Evolutionary conservation across 2,113 vertebrate genomes (phyloP).

Genomic region (Plectropomus leopardus): DNA sequence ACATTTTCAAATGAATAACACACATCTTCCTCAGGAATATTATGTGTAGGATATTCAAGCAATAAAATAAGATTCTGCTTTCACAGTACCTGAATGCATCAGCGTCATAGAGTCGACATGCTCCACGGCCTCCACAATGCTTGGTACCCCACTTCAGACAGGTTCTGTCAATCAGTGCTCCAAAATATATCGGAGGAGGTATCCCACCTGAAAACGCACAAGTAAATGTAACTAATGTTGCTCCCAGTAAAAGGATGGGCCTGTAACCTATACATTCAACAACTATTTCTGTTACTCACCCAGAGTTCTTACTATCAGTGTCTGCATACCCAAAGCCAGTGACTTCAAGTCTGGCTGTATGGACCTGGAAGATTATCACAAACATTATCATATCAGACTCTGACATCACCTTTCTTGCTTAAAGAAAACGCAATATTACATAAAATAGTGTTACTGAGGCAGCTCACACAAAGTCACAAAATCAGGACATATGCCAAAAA

Average conservation of each 20-base stretch:
- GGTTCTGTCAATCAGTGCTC: conserved; percentile 91
- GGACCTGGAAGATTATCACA: conserved; percentile 81
- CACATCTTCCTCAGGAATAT: background rate
- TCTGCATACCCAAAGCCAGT: conserved; percentile 90
- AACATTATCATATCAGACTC: background rate
- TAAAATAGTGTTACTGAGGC: background rate
- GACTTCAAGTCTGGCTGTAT: conserved; percentile 91
- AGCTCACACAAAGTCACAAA: background rate
- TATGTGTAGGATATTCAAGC: background rate
- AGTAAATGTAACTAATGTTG: background rate
- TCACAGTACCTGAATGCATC: conserved; percentile 86
- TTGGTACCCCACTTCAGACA: conserved; percentile 94
- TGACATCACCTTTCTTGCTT: background rate
- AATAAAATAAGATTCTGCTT: background rate
- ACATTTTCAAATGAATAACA: background rate
- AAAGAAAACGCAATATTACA: background rate
- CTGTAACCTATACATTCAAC: background rate
- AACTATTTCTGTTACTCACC: conserved; percentile 83
- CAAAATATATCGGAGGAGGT: conserved; percentile 94
- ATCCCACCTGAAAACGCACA: conserved; percentile 89
- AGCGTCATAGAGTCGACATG: conserved; percentile 89
- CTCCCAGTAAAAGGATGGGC: background rate
- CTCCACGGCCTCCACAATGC: conserved; percentile 88
- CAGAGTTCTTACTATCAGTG: conserved; percentile 85
- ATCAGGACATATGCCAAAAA: background rate